These are phyloP conservation scores for Caenorhabditis sp. DNA, from an alignment of 2,888 invertebrate species.

Conservation along the genomic window DNA sequence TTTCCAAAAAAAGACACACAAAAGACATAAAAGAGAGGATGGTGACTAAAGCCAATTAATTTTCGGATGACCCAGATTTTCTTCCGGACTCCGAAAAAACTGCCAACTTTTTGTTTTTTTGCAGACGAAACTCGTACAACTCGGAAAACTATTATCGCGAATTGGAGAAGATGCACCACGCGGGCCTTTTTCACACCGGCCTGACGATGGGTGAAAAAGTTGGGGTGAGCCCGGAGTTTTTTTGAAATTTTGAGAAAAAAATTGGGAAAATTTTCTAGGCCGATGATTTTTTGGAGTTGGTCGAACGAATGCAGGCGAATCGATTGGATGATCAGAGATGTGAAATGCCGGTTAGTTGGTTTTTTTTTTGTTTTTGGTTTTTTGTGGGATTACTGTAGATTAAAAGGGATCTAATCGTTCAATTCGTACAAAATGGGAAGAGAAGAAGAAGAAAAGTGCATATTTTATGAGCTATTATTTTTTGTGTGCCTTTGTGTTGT, in stretches of 20 bases:
- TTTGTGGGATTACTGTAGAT: too few species aligned
- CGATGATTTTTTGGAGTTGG: slow-evolving; percentile 86
- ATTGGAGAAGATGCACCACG: slow-evolving; percentile 48
- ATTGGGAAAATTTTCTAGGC: slow-evolving; percentile 64
- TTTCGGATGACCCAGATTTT: not conserved
- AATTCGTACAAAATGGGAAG: too few species aligned
- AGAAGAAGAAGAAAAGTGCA: too few species aligned
- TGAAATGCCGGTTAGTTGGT: slow-evolving; percentile 79
- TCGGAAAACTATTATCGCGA: slow-evolving; percentile 52
- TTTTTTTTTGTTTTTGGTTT: slow-evolving; percentile 8
- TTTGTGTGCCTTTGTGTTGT: too few species aligned
- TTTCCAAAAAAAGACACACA: not conserved
- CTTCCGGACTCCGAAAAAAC: too few species aligned
- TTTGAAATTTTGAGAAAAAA: too few species aligned
- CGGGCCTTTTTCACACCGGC: slow-evolving; percentile 45
- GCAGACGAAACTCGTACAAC: slow-evolving; percentile 63
- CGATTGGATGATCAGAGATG: slow-evolving; percentile 96
- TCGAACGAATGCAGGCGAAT: slow-evolving; percentile 92
- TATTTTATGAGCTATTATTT: too few species aligned
- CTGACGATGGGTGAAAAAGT: slow-evolving; percentile 9
- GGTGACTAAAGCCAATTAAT: not conserved
- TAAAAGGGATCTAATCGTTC: not conserved
- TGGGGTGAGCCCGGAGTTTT: too few species aligned
- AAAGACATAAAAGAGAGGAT: not conserved
- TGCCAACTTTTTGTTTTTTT: too few species aligned